Base-by-base conservation (phyloP, 2,888 invertebrate species). In the Tipula unca region DNA sequence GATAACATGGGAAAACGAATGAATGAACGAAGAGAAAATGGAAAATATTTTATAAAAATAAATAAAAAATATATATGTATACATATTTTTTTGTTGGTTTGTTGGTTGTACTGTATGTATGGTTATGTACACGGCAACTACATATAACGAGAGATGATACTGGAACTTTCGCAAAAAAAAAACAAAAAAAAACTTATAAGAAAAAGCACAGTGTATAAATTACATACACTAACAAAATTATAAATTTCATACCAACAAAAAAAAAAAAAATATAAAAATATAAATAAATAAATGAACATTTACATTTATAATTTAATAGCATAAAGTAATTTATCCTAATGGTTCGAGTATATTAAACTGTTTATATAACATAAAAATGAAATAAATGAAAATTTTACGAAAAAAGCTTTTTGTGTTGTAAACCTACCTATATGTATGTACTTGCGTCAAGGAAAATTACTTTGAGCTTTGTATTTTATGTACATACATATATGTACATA, bases 211-310 rank as follows among this genome's bases (percentile, higher is more conserved):
- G 69, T 69, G 25, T 69, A 69, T 69, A 69, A 69, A 69, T 69
- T 69, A 69, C 69, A 69, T 48, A 48, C 2, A 48, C 48, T 48
- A 48, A 39, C 13, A 39, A 39, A 39, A 39, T 39, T 39, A 39
- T 39, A 6, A 39, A 10, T 39, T 39, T 39, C 39, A 39, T 39
- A 39, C 39, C 5, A 39, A 39, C 39, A 3, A 39, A 39, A 39
- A 39, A 10, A 48, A 48, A n/a, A 39, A 1, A 5, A 39, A 10
- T 88, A 89, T 86, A 85, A 29, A 32, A 6, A 82, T 85, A 84
- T 32, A 54, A 83, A 84, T 3, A 48, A 84, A 32, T 83, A 36
- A 36, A 25, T 84, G 36, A 36, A 84, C 84, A 36, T 84, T 84
- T 36, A 36, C 84, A 84, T 84, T 84, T 84, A 84, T 84, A 84